phyloP scores from a whole-genome alignment of 2,888 invertebrate genomes.

The Tuberolachnus salignus region DNA sequence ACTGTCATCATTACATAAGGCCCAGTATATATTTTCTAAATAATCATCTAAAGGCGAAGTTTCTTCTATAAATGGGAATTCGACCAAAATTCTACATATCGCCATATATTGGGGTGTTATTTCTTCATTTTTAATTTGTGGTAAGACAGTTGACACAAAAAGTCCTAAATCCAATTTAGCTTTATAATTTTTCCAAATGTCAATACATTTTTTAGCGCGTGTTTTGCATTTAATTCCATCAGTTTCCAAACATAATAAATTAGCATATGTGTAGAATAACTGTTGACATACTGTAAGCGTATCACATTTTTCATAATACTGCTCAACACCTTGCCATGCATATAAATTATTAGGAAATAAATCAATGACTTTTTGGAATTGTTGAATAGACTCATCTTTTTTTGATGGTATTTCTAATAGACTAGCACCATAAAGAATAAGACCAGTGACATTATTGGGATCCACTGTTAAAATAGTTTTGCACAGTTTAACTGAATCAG shows the following conservation, averaged over 20 bases:
- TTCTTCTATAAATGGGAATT: conserved; percentile 46
- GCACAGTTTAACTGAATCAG: conserved; percentile 29
- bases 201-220: conserved; percentile 44
- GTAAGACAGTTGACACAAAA: conserved; percentile 41
- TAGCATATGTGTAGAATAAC: conserved; percentile 46
- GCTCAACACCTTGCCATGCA: conserved; percentile 49
- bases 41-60: conserved; percentile 32
- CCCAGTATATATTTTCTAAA: conserved; percentile 35
- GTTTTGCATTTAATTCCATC: conserved; percentile 29
- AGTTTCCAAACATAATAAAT: conserved; percentile 35
- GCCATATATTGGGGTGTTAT: conserved; percentile 43
- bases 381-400: conserved; percentile 42
- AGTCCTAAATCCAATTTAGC: conserved; percentile 29
- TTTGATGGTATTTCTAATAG: conserved; percentile 43
- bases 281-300: conserved; percentile 24
- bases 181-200: conserved; percentile 44
- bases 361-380: conserved; percentile 44
- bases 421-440: conserved; percentile 38
- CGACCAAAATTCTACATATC: conserved; percentile 28
- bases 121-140: conserved; percentile 25
- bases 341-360: conserved; percentile 35
- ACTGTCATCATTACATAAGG: conserved; percentile 43
- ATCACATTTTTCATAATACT: conserved; percentile 47
- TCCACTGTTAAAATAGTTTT: conserved; percentile 24
- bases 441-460: conserved; percentile 34